Evolutionary conservation across 2,113 vertebrate genomes (phyloP).

Genomic region (Meles meles): DNA sequence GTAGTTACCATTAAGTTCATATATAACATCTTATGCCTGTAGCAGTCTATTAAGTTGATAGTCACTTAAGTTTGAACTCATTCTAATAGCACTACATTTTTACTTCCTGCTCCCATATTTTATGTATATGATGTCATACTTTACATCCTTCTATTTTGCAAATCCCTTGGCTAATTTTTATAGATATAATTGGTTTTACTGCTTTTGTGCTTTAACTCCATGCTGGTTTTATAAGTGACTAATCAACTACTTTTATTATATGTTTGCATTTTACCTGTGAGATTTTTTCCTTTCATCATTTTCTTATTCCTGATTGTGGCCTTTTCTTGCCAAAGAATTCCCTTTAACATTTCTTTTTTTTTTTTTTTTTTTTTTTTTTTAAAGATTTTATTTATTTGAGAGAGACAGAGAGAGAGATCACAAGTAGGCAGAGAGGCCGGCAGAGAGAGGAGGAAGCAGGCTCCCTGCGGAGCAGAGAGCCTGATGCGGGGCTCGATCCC

Average conservation of each 20-base stretch:
- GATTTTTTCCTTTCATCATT: background rate
- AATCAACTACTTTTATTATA: background rate
- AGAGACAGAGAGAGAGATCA: too few relatives aligned
- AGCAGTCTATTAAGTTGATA: background rate
- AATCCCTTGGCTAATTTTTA: background rate
- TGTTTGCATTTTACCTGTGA: background rate
- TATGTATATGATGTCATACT: background rate
- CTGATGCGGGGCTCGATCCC: too few relatives aligned
- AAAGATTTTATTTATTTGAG: too few relatives aligned
- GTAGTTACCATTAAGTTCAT: background rate
- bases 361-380: too few relatives aligned
- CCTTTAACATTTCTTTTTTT: background rate
- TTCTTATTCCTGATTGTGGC: background rate
- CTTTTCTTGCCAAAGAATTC: background rate
- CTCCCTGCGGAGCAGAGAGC: too few relatives aligned
- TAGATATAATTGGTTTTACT: background rate
- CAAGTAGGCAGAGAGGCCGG: too few relatives aligned
- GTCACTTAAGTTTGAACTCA: background rate
- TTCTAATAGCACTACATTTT: background rate
- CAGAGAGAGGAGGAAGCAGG: too few relatives aligned
- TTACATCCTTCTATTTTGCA: background rate
- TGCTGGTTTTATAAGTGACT: background rate
- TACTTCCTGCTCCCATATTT: background rate
- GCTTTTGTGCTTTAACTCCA: background rate
- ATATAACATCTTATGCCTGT: background rate